Evolutionary conservation across 1,140 invertebrate species (phyloP).

Genomic region (Meloidogyne floridensis): DNA sequence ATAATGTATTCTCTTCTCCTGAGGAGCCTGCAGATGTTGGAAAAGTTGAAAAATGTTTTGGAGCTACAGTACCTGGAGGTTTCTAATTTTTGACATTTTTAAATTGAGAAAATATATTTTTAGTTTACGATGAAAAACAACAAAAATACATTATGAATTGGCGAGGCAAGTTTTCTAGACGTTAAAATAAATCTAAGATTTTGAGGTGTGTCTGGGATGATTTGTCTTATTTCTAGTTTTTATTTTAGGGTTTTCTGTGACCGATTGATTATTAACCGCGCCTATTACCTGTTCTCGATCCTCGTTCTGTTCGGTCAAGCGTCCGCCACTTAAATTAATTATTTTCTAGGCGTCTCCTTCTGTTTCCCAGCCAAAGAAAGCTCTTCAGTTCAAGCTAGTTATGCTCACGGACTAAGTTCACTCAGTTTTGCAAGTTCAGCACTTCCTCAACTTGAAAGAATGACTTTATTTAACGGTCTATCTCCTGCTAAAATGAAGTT

Average conservation of each 20-base stretch:
- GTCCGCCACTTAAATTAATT: too few relatives aligned
- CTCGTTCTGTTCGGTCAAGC: too few relatives aligned
- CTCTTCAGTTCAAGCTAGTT: conserved; percentile 57
- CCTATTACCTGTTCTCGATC: too few relatives aligned
- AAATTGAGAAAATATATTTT: conserved; percentile 20
- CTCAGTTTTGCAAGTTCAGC: conserved; percentile 55
- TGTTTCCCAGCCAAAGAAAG: conserved; percentile 59
- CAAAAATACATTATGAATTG: conserved; percentile 61
- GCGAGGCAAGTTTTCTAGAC: conserved; percentile 40
- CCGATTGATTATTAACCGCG: too few relatives aligned
- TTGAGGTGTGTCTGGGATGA: background rate
- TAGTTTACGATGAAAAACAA: conserved; percentile 63
- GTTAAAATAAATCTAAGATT: too few relatives aligned
- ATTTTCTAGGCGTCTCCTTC: conserved; percentile 47
- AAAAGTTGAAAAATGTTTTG: conserved; percentile 60
- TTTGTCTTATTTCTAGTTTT: background rate
- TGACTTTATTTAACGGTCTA: conserved; percentile 57
- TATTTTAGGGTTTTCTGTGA: background rate
- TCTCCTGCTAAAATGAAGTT: conserved; percentile 52
- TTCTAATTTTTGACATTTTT: conserved; percentile 30
- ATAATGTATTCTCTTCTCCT: conserved; percentile 58
- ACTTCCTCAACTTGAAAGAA: conserved; percentile 55
- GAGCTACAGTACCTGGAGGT: conserved; percentile 64
- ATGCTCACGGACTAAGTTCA: conserved; percentile 59
- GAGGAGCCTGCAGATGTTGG: conserved; percentile 50